Percentiles rank a stretch among this genome's conserved stretches.
Conservation (phyloP, 2,113 vertebrate species). For the Riparia riparia region DNA sequence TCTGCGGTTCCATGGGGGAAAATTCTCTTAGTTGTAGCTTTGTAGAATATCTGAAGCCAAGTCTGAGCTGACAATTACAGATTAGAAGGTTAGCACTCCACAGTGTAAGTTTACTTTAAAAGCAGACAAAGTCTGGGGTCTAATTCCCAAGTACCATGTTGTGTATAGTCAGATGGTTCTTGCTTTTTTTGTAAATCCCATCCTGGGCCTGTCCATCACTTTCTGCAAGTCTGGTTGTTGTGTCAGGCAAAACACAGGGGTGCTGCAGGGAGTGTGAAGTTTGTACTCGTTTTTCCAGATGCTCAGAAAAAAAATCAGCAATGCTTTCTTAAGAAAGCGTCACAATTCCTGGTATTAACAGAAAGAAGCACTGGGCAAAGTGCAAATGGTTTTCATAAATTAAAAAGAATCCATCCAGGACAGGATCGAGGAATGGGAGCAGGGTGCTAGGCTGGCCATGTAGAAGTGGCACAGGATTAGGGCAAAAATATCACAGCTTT, state of each 20-base stretch:
- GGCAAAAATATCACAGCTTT: not conserved
- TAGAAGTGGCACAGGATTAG: not conserved
- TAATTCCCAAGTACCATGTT: conserved; percentile 56
- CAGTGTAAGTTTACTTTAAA: conserved; percentile 62
- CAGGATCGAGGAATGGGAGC: not conserved
- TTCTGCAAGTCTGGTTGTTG: conserved; percentile 37
- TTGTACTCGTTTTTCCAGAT: conserved; percentile 66
- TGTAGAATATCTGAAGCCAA: conserved; percentile 1
- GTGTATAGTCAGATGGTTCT: conserved; percentile 61
- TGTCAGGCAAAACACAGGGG: conserved; percentile 64
- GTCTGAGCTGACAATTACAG: conserved; percentile 57
- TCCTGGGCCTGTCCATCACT: conserved; percentile 51
- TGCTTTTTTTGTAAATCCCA: conserved; percentile 56
- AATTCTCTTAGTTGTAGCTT: not conserved
- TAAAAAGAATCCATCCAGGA: not conserved
- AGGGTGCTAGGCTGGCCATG: not conserved
- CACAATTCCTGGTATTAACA: not conserved
- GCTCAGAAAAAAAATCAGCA: conserved; percentile 41
- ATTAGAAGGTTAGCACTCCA: conserved; percentile 52
- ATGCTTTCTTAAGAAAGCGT: conserved; percentile 39
- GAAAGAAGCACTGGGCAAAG: not conserved
- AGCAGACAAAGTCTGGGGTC: conserved; percentile 63
- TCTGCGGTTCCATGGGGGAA: not conserved
- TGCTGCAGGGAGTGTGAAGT: conserved; percentile 22
- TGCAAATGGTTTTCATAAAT: not conserved